Evolutionary conservation across 2,113 vertebrate species (phyloP), one percentile per base, ranked within the genome.

Genomic region (Cisticola juncidis): DNA sequence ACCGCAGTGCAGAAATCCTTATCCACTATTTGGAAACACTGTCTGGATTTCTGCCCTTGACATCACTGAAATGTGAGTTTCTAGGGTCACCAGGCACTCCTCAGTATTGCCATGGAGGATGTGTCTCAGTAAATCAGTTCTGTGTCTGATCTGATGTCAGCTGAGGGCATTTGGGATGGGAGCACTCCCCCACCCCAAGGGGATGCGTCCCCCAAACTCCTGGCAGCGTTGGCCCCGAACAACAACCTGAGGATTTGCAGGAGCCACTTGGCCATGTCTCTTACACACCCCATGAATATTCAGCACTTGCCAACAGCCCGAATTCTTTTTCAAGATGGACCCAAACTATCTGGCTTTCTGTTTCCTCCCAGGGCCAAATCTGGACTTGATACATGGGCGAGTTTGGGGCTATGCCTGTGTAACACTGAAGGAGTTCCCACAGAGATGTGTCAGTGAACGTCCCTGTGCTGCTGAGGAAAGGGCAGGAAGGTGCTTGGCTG

Each of bases 361-460:
- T 47, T 76, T 73, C 24, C 54, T 73, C 28, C 13, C 10, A 51
- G 21, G 40, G 5, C 54, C 19, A 56, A 12, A 61, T 16, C 23
- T 42, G 44, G 17, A 33, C 2, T 36, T 31, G 53, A 36, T 40
- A 7, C 18, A 11, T 40, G 21, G 15, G 14, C 38, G 47, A 60
- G 14, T 53, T 68, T 68, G 47, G 5, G 7, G 6, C 45, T 47
- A 2, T 24, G 44, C 12, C 44, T 51, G 7, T 25, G 36, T 35
- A 14, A 35, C 19, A 14, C 2, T 7, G 35, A 50, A 48, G 25
- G 68, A 19, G 6, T 4, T 72, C 54, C 36, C 10, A 9, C 19
- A 14, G 42, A 44, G 20, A 38, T 13, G 11, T 12, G 6, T 5
- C 14, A 21, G 35, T 0, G 9, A 13, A 6, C 1, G 0, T 56